Evolutionary conservation across 2,113 vertebrate species (phyloP).

Genomic region (Mus spicilegus): DNA sequence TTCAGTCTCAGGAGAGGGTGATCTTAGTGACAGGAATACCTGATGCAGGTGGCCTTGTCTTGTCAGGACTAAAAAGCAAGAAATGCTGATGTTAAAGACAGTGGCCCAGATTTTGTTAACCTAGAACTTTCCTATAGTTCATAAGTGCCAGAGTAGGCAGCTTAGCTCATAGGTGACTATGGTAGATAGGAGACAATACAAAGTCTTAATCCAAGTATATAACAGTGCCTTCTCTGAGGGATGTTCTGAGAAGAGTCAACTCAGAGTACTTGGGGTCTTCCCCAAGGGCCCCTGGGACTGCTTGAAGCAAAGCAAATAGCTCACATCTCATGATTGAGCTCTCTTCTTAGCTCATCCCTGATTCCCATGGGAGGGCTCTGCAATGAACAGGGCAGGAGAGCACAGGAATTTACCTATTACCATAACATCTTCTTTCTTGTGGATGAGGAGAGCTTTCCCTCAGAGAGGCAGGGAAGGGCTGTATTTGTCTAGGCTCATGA

Average conservation of each 20-base stretch:
- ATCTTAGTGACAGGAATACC: background rate
- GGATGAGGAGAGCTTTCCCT: background rate
- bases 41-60: background rate
- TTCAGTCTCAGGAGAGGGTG: background rate
- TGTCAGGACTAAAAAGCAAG: background rate
- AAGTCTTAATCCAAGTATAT: background rate
- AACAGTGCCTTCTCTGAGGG: background rate
- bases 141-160: background rate
- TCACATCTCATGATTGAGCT: background rate
- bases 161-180: fast-evolving
- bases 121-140: background rate
- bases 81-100: background rate
- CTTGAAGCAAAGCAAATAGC: background rate
- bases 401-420: background rate
- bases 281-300: too few species aligned
- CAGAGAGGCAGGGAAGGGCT: background rate
- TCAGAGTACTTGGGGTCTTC: background rate
- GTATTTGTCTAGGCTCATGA: background rate
- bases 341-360: background rate
- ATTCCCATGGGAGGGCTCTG: background rate
- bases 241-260: background rate
- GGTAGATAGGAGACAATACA: too few species aligned
- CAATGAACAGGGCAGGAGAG: background rate
- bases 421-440: background rate
- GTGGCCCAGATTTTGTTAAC: too few species aligned